Conservation (phyloP, 2,888 invertebrate species). For the Cyclophora punctaria region DNA sequence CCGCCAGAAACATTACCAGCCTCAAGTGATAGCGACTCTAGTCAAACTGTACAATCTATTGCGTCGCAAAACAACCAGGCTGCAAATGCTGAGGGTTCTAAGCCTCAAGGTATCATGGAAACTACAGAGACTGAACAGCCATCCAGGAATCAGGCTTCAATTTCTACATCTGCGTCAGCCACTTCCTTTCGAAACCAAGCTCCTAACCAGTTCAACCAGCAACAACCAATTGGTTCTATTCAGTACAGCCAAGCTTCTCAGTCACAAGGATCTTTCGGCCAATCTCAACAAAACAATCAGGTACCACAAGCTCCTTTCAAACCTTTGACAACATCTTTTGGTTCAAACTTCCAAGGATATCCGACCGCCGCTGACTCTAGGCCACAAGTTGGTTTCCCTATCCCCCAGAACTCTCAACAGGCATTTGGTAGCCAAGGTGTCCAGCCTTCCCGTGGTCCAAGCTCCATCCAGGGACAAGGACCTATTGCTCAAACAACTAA, state of each 20-base stretch:
- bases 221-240: constrained; percentile 13
- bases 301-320: constrained; percentile 1
- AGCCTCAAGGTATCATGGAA: constrained; percentile 3
- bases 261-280: not conserved
- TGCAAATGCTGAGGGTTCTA: constrained; percentile 1
- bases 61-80: constrained; percentile 1
- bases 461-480: constrained; percentile 1
- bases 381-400: constrained; percentile 8
- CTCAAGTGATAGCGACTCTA: constrained; percentile 15
- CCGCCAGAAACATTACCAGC: constrained; percentile 34
- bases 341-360: constrained; percentile 4
- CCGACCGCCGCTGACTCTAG: constrained; percentile 6
- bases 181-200: constrained; percentile 14
- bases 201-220: not conserved
- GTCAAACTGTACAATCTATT: constrained; percentile 10
- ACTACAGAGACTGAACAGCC: constrained; percentile 1
- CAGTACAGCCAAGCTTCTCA: constrained; percentile 9
- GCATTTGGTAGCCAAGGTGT: not conserved
- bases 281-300: constrained; percentile 4
- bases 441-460: constrained; percentile 6
- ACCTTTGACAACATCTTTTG: constrained; percentile 3
- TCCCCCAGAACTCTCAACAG: constrained; percentile 6
- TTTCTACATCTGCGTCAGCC: not conserved
- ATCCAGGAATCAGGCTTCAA: not conserved
- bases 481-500: constrained; percentile 3